These are phyloP conservation scores for Cylloceria caligata DNA, from an alignment of 2,888 invertebrate species.

Conservation along the genomic window DNA sequence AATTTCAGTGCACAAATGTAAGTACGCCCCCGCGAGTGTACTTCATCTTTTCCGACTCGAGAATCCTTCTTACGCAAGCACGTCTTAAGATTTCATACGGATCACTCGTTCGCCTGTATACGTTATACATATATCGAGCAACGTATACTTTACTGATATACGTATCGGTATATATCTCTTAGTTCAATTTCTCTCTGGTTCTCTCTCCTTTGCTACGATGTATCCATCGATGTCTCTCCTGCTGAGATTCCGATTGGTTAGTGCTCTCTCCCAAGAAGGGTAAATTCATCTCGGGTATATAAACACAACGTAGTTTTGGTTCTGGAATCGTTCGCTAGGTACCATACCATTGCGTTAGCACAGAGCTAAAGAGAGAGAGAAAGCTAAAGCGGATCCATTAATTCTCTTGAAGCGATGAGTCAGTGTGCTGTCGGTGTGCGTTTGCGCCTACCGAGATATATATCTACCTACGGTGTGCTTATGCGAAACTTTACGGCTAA, in stretches of 20 bases:
- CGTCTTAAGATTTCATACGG: not conserved
- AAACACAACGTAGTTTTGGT: slow-evolving; percentile 41
- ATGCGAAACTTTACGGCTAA: slow-evolving; percentile 34
- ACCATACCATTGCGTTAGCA: slow-evolving; percentile 1
- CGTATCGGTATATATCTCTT: slow-evolving; percentile 3
- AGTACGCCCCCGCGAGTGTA: not conserved
- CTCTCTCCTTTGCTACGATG: slow-evolving; percentile 22
- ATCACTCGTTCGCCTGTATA: not conserved
- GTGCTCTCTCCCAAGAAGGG: slow-evolving; percentile 40
- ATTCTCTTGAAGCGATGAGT: slow-evolving; percentile 40
- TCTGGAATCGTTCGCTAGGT: not conserved
- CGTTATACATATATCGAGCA: not conserved
- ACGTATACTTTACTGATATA: slow-evolving; percentile 2
- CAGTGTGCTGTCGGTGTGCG: slow-evolving; percentile 3
- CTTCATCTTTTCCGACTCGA: slow-evolving; percentile 7
- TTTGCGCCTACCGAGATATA: not conserved
- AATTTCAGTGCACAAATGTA: not conserved
- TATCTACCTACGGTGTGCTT: slow-evolving; percentile 11
- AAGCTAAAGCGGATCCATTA: slow-evolving; percentile 49
- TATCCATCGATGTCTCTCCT: slow-evolving; percentile 56
- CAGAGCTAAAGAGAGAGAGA: slow-evolving; percentile 13
- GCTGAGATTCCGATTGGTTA: slow-evolving; percentile 54
- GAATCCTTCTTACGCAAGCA: slow-evolving; percentile 37
- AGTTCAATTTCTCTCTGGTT: slow-evolving; percentile 32
- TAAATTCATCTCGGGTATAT: slow-evolving; percentile 51